Evolutionary conservation across 2,797 vertebrate species (phyloP).

Genomic region (Gymnothorax javanicus): DNA sequence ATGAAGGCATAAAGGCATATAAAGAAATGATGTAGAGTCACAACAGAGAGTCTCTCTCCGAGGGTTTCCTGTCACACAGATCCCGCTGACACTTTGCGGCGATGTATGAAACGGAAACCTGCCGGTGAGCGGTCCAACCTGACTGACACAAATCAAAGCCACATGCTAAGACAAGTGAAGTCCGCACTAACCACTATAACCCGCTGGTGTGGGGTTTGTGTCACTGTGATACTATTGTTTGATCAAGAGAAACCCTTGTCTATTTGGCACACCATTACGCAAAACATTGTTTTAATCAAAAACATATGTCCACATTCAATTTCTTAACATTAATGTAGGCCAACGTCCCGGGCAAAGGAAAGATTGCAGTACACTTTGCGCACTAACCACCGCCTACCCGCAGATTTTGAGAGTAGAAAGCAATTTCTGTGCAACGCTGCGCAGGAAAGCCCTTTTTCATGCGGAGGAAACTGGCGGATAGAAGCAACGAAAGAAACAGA

Average conservation of each 20-base stretch:
- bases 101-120: conserved; percentile 12
- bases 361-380: neutral
- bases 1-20: neutral
- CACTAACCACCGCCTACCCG: neutral
- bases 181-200: neutral
- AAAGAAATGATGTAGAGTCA: neutral
- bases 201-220: neutral
- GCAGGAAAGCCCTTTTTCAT: conserved; percentile 47
- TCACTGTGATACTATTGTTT: conserved; percentile 6
- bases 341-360: neutral
- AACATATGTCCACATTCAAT: conserved; percentile 6
- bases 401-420: conserved; percentile 47
- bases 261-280: conserved; percentile 4
- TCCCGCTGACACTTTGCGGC: conserved; percentile 1
- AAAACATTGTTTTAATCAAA: conserved; percentile 5
- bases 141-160: conserved; percentile 18
- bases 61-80: neutral
- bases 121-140: neutral
- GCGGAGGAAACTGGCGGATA: conserved; percentile 71
- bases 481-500: conserved; percentile 60
- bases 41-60: neutral
- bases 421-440: conserved; percentile 53
- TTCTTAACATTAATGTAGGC: neutral
- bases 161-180: conserved; percentile 10
- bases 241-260: conserved; percentile 16